Percentiles rank a stretch among this genome's conserved stretches.
Evolutionary conservation across 1,140 invertebrate species (phyloP).

Genomic region (Lasioglossum baleicum): DNA sequence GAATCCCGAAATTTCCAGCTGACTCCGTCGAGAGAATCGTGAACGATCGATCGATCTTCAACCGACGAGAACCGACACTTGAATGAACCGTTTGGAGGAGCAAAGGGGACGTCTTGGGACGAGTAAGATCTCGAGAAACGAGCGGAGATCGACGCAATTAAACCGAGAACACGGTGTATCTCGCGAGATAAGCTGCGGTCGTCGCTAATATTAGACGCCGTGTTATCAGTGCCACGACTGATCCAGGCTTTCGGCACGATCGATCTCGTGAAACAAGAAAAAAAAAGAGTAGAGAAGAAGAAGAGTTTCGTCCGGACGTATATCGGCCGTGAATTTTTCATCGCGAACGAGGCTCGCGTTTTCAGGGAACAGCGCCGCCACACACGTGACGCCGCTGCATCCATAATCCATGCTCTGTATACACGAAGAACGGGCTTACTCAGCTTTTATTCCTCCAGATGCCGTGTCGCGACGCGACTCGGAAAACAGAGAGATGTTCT

Average conservation of each 20-base stretch:
- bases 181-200: not conserved
- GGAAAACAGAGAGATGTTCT: slow-evolving; percentile 22
- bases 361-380: not conserved
- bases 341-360: not conserved
- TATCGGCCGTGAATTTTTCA: slow-evolving; percentile 16
- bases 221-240: too few species aligned
- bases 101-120: too few species aligned
- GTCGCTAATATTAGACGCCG: slow-evolving; percentile 16
- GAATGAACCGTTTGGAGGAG: too few species aligned
- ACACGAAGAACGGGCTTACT: slow-evolving; percentile 51
- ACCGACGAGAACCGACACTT: too few species aligned
- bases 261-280: too few species aligned
- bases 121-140: not conserved
- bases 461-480: slow-evolving; percentile 15
- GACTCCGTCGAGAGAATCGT: too few species aligned
- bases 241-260: too few species aligned
- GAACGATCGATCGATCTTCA: too few species aligned
- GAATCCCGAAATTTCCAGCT: too few species aligned
- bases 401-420: slow-evolving; percentile 50
- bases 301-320: too few species aligned
- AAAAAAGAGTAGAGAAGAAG: too few species aligned
- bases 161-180: not conserved
- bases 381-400: slow-evolving; percentile 31
- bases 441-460: slow-evolving; percentile 57
- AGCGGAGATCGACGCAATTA: slow-evolving; percentile 29